Base-by-base conservation (phyloP, 37 sponge, comb jelly and placozoan species). In the Mnemiopsis leidyi region DNA sequence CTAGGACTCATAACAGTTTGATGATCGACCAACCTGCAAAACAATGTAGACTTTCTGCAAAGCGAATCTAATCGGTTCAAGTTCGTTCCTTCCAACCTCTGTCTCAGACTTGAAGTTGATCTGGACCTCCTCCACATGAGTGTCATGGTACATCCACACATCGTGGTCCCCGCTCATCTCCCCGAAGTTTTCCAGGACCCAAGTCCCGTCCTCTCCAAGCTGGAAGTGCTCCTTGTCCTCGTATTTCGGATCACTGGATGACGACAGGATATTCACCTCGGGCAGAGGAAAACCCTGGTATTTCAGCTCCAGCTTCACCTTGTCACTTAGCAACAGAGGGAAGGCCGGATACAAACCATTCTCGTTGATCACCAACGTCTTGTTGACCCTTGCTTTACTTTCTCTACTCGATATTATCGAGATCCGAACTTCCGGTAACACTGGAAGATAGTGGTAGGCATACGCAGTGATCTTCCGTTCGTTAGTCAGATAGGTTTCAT, bases 81-180 rank as follows among this genome's bases (percentile, higher is more conserved):
- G 26, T 13, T 31, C 34, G 13, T 48, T 13, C 5, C 9, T 5
- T 25, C 73, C 73, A 71, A 30, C 29, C 23, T 71, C 29, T 34
- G 79, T 77, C 20, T 34, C 79, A 32, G 79, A 77, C 16, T 21
- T 77, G 79, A 77, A 77, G 16, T 77, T 77, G 1, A 77, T 36
- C 3, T 3, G 32, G 32, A 77, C 35, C 35, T 34, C 35, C 18
- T 77, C 32, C 1, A 77, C 18, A 32, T 77, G 79, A 16, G 30
- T 36, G 16, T 77, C 79, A 16, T 28, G 32, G 18, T 77, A 77
- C 79, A 77, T 33, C 79, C 79, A 77, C 1, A 77, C 79, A 77
- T 33, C 36, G 0, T 77, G 61, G 13, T 48, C 61, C 61, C 13
- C 9, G 13, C 13, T 13, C 61, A 48, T 48, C 61, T 48, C 61